These are phyloP conservation scores for Alcis repandata DNA, from an alignment of 2,888 invertebrate species.

Conservation along the genomic window DNA sequence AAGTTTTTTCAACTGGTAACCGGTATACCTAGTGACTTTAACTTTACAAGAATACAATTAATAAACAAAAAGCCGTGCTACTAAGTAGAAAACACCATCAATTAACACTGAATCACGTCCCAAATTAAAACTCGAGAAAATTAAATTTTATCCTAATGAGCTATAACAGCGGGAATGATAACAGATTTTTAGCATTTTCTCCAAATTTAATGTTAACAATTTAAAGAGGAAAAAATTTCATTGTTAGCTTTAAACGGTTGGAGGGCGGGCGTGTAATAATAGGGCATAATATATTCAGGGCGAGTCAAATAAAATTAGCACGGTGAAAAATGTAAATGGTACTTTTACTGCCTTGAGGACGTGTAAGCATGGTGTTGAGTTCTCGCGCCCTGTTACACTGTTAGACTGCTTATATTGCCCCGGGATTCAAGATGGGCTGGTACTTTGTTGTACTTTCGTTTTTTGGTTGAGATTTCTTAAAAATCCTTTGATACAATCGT, in stretches of 20 bases:
- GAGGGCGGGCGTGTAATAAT: constrained; percentile 80
- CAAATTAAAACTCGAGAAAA: constrained; percentile 63
- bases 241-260: constrained; percentile 80
- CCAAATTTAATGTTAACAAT: constrained; percentile 80
- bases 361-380: constrained; percentile 77
- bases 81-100: constrained; percentile 44
- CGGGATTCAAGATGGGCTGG: constrained; percentile 21
- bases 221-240: constrained; percentile 77
- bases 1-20: too few relatives aligned
- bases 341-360: constrained; percentile 79
- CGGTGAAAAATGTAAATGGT: constrained; percentile 86
- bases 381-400: constrained; percentile 58
- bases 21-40: neutral
- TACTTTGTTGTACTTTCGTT: neutral
- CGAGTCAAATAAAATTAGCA: constrained; percentile 86
- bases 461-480: too few relatives aligned
- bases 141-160: constrained; percentile 73
- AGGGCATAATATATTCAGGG: constrained; percentile 85
- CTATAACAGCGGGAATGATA: constrained; percentile 74
- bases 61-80: constrained; percentile 14
- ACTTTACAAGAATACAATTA: neutral
- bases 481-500: too few relatives aligned
- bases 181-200: constrained; percentile 76
- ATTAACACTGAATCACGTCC: constrained; percentile 53
- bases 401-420: constrained; percentile 50